These are phyloP conservation scores for Butorides virescens DNA, from an alignment of 2,113 vertebrate species.

Conservation along the genomic window DNA sequence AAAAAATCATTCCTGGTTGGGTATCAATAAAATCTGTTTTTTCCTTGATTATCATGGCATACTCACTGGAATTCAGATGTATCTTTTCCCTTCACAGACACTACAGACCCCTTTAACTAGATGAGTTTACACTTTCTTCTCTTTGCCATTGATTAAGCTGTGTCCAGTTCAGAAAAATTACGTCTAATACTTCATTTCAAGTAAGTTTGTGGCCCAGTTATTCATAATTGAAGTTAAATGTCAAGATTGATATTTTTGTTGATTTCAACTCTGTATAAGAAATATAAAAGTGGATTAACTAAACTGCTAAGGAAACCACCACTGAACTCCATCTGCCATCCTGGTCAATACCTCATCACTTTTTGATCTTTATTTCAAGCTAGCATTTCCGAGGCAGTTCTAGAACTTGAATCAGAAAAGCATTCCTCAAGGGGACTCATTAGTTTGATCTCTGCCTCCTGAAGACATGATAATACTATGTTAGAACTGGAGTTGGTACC, in stretches of 20 bases:
- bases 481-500: not conserved
- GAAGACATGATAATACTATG: not conserved
- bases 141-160: rapidly evolving
- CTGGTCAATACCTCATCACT: not conserved
- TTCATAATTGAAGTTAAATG: not conserved
- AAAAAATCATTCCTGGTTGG: not conserved
- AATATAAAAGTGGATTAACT: not conserved
- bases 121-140: not conserved
- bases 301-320: not conserved
- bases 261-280: not conserved
- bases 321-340: not conserved
- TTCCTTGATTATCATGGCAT: not conserved
- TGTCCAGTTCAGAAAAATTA: not conserved
- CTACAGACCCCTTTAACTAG: not conserved
- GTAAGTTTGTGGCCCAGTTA: not conserved
- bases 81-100: not conserved
- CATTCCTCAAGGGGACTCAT: not conserved
- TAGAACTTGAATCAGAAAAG: not conserved
- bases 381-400: not conserved
- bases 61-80: not conserved
- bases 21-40: not conserved
- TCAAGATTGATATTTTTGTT: not conserved
- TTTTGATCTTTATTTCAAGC: not conserved
- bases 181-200: not conserved
- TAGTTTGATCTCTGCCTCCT: not conserved